Evolutionary conservation across 1,140 invertebrate genomes (phyloP).

Genomic region (Pomacea maculata): DNA sequence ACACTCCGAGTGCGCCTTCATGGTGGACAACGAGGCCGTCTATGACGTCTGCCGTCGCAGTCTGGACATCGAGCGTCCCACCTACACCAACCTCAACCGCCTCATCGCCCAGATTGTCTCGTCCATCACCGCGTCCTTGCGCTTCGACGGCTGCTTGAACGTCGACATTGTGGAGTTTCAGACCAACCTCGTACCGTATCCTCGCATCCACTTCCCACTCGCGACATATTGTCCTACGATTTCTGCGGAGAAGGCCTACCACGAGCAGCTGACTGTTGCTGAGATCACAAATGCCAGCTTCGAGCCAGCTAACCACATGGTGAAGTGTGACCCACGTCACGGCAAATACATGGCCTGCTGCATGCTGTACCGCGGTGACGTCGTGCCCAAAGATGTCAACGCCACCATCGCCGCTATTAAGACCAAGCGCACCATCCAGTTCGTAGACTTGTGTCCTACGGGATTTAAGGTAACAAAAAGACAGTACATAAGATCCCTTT

Average conservation of each 20-base stretch:
- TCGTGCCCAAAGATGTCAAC: no score
- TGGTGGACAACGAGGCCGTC: conserved; percentile 90
- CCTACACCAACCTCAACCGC: conserved; percentile 83
- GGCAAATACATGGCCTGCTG: no score
- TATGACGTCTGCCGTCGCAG: conserved; percentile 91
- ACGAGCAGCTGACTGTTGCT: conserved; percentile 67
- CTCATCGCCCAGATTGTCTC: conserved; percentile 59
- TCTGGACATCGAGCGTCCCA: conserved; percentile 82
- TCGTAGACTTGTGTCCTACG: no score
- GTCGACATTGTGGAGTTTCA: conserved; percentile 18
- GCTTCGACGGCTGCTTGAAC: not conserved
- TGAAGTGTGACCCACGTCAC: conserved; percentile 73
- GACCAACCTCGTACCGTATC: conserved; percentile 25
- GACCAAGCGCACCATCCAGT: no score
- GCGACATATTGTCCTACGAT: conserved; percentile 49
- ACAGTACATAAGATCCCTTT: no score
- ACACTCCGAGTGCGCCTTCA: conserved; percentile 66
- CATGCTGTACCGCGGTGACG: no score
- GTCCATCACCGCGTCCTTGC: not conserved
- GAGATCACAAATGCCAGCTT: conserved; percentile 88
- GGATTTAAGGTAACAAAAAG: no score
- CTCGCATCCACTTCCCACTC: conserved; percentile 55
- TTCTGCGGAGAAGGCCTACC: conserved; percentile 48
- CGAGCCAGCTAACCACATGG: conserved; percentile 88
- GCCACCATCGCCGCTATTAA: no score